Conservation (phyloP, 2,113 vertebrate genomes). For the Ctenomys sociabilis region DNA sequence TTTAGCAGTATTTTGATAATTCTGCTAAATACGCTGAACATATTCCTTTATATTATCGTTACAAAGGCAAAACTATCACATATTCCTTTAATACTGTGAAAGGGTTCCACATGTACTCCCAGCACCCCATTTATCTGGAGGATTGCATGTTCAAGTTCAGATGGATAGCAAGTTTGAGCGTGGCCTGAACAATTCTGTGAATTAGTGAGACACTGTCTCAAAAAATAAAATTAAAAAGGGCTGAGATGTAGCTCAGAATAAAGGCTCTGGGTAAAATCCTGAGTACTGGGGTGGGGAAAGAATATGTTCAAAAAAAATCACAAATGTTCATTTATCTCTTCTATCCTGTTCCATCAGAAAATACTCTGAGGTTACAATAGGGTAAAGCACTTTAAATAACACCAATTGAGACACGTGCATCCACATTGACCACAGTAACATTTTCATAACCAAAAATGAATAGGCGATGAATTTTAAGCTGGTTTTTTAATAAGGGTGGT, state of each 20-base stretch:
- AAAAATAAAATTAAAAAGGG: neutral
- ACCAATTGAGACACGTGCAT: neutral
- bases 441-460: slow-evolving; percentile 24
- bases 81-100: neutral
- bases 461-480: slow-evolving; percentile 18
- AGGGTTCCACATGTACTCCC: neutral
- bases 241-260: neutral
- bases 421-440: neutral
- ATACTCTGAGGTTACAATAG: neutral
- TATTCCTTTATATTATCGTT: slow-evolving; percentile 23
- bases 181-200: neutral
- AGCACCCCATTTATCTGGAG: neutral
- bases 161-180: neutral
- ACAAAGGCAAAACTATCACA: neutral
- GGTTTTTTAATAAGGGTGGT: neutral
- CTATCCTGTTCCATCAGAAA: neutral
- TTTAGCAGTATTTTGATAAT: slow-evolving; percentile 4
- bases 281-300: neutral
- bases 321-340: neutral
- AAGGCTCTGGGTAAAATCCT: neutral
- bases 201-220: neutral
- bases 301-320: neutral
- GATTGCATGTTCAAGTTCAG: neutral
- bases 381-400: neutral
- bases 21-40: neutral